These are phyloP conservation scores for Anguilla obscura DNA, from an alignment of 2,797 vertebrate genomes.

Conservation along the genomic window DNA sequence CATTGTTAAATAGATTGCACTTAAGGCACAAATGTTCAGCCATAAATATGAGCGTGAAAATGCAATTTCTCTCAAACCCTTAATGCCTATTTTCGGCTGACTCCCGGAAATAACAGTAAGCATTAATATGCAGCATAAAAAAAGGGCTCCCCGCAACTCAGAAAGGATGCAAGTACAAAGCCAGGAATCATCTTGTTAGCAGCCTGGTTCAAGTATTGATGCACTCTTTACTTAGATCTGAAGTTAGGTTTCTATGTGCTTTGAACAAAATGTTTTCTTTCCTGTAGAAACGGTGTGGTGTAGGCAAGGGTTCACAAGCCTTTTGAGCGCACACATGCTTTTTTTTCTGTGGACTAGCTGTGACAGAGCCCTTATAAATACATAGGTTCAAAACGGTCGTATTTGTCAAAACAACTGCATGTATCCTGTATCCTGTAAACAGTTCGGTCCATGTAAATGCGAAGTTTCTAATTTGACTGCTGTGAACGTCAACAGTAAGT, in stretches of 20 bases:
- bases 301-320: background rate
- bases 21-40: background rate
- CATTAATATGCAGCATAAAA: background rate
- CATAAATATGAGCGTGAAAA: slow-evolving; percentile 9
- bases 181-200: background rate
- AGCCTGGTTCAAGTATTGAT: background rate
- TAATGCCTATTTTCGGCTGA: slow-evolving; percentile 16
- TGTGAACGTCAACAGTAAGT: background rate
- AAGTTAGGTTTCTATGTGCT: background rate
- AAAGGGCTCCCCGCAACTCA: background rate
- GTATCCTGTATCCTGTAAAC: background rate
- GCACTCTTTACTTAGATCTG: background rate
- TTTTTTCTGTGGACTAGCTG: background rate
- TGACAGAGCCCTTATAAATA: background rate
- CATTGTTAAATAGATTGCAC: slow-evolving; percentile 14
- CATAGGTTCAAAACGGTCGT: background rate
- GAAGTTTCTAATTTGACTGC: background rate
- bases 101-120: background rate
- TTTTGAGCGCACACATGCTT: background rate
- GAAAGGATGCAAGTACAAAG: background rate
- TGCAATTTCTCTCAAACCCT: slow-evolving; percentile 5
- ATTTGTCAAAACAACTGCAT: background rate
- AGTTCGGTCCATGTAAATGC: background rate
- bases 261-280: background rate
- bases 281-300: background rate